A percentile compares a stretch with the other conserved stretches of the same genome.
These are phyloP conservation scores for Cariama cristata DNA, from an alignment of 2,113 vertebrate genomes.

Conservation along the genomic window DNA sequence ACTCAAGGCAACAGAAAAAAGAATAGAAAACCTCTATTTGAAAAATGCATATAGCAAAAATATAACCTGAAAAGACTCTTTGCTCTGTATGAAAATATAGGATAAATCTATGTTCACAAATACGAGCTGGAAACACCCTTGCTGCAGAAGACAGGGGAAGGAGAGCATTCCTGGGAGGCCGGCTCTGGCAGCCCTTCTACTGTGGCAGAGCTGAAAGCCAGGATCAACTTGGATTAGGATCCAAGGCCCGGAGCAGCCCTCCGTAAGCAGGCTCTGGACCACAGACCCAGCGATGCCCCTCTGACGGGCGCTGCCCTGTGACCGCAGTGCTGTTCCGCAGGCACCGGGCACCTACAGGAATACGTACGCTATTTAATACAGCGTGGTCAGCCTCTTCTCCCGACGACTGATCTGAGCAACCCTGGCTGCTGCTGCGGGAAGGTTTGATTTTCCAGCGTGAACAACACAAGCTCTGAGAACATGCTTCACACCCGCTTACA, in stretches of 20 bases:
- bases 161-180: rapidly evolving
- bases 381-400: rapidly evolving
- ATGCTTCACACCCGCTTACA: rapidly evolving
- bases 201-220: background rate
- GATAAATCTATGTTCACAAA: background rate
- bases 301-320: rapidly evolving
- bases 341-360: rapidly evolving
- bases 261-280: background rate
- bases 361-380: rapidly evolving
- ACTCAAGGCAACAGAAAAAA: background rate
- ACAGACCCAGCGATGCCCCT: background rate
- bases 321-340: rapidly evolving
- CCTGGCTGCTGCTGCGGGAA: rapidly evolving
- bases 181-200: background rate
- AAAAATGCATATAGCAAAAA: rapidly evolving
- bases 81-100: background rate
- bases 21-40: background rate
- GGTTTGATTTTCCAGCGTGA: rapidly evolving
- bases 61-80: background rate
- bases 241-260: background rate
- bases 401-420: background rate
- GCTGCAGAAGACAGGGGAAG: background rate
- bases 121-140: background rate
- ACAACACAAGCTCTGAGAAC: background rate
- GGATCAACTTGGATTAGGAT: background rate